Evolutionary conservation across 2,113 vertebrate genomes (phyloP).

Genomic region (Caranx melampygus): DNA sequence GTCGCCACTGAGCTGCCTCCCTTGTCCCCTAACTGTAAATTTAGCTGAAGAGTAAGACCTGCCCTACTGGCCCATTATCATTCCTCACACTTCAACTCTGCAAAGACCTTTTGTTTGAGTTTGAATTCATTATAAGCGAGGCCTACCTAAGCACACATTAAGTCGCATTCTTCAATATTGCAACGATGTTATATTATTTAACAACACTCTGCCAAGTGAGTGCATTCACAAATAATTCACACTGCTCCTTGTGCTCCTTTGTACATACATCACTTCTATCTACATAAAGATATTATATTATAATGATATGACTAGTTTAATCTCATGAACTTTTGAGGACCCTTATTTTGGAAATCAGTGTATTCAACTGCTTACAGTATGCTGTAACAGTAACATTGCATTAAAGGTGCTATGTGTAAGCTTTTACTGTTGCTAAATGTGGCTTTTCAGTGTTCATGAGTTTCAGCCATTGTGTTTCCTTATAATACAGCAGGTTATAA

Average conservation of each 20-base stretch:
- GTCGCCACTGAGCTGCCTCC: conserved; percentile 22
- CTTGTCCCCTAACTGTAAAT: conserved; percentile 40
- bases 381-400: too few relatives aligned
- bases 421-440: too few relatives aligned
- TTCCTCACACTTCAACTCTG: conserved; percentile 42
- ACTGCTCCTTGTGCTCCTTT: background rate
- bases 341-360: too few relatives aligned
- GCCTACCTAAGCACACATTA: background rate
- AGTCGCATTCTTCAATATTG: conserved; percentile 7
- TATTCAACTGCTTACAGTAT: too few relatives aligned
- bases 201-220: background rate
- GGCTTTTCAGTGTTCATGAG: too few relatives aligned
- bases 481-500: too few relatives aligned
- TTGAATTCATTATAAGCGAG: background rate
- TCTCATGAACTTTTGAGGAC: too few relatives aligned
- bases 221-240: background rate
- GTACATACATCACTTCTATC: background rate
- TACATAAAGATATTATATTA: too few relatives aligned
- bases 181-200: conserved; percentile 12
- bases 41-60: conserved; percentile 22
- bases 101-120: conserved; percentile 35
- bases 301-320: too few relatives aligned
- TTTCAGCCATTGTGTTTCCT: too few relatives aligned
- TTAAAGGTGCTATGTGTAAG: too few relatives aligned
- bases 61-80: conserved; percentile 23